Base-by-base conservation (phyloP, 2,113 vertebrate genomes). In the Tretioscincus oriximinensis region DNA sequence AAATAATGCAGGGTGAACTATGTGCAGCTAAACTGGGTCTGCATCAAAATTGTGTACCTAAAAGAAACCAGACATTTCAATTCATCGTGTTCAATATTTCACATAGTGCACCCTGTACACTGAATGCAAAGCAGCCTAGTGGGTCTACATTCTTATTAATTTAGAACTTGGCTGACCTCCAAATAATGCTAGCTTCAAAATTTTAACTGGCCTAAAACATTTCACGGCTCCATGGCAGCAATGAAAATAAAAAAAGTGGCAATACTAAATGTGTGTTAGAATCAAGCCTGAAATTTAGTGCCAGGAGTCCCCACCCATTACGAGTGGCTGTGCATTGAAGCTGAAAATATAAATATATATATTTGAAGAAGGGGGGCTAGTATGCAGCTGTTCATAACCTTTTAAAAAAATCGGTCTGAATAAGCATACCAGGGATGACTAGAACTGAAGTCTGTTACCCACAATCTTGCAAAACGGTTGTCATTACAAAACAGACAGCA, bases 381-480 rank as follows among this genome's bases (percentile, higher is more conserved):
- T 47, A 35, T 74, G 71, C 71, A 81, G 79, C 71, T 81, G 63
- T 81, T 54, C 79, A 65, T 65, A 67, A 78, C 47, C 54, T n/a
- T 18, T 67, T 28, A 65, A 65, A 66, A 66, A 66, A 49, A 77
- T n/a, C 63, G 49, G 20, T n/a, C 63, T 77, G 61, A 26, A 76
- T 76, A 35, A 76, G 29, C 76, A 78, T 68, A 58, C 68, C 78
- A 64, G 60, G 20, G 41, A 58, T 64, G 21, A n/a, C 41, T 80
- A 64, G 20, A 54, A 41, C 35, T 22, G 22, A 49, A 81, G 16
- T 14, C 66, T 51, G 9, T 11, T 51, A 45, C 45, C 64, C 66
- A 21, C 64, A 72, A 65, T 35, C 31, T 61, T 2, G 14, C 70
- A 41, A 76, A 64, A 31, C 70, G 47, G 64, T 70, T 22, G 41